Base-by-base conservation (phyloP, 1,140 invertebrate genomes). In the Solen grandis region DNA sequence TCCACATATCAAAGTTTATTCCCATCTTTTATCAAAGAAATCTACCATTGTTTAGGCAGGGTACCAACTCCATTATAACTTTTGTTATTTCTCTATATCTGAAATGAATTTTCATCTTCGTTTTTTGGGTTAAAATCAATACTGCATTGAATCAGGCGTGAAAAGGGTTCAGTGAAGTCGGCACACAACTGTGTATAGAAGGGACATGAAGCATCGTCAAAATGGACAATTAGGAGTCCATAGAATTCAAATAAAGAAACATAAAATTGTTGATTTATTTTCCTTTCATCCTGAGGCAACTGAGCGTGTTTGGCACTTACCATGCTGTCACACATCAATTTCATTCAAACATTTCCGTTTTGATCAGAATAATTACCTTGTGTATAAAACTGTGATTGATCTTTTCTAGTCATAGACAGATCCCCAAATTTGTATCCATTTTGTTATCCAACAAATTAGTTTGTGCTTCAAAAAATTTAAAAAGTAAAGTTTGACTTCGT, bases 1-100 rank as follows among this genome's bases (percentile, higher is more conserved):
- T 36, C 35, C 31, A n/a, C n/a, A 35, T 8, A 69, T 69, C 38
- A 22, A 68, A 29, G 63, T 69, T 27, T 41, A 13, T 55, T 69
- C 63, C n/a, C 75, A 78, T 78, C 75, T 78, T 78, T 59, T 78
- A 78, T 68, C 33, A 35, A 36, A 59, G 46, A 50, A 78, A 68
- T 27, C 55, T 16, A 69, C 31, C 8, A 66, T 78, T 78, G 75
- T 78, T 55, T 29, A 22, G 19, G 3, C 38, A 78, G 59, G 66
- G 5, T 13, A 13, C 8, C 25, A 19, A 59, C 25, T 46, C 73
- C 60, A 63, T 76, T 76, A 76, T 63, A 52, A 54, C 73, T 76
- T 76, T 76, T 76, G 73, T 76, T 36, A 27, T 5, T 10, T 3
- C 41, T 13, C 62, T 50, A 38, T 25, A 65, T 31, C 19, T 27